Evolutionary conservation across 2,113 vertebrate species (phyloP), one percentile per base, ranked within the genome.

Genomic region (Esox niger): DNA sequence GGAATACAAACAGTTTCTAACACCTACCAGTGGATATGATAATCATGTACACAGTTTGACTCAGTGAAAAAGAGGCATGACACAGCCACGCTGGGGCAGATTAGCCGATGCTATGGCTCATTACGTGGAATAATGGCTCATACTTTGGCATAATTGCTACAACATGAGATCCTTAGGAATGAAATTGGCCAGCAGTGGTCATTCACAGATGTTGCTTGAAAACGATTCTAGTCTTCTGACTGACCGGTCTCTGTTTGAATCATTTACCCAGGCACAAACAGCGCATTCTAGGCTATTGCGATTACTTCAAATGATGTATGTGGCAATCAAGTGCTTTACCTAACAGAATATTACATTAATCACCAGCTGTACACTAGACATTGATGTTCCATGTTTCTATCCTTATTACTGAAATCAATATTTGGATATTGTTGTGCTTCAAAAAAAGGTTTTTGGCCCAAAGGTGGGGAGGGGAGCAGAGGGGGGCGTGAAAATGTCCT

Each of bases 101-200:
- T 70, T 27, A 68, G 30, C 66, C 54, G 60, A 73, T 38, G 54
- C 1, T n/a, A 11, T 63, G 21, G 32, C 21, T 20, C 46, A 47
- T 65, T 33, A 47, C 21, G 57, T 30, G 25, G 67, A 35, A 49
- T 57, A 65, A 66, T 49, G 23, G 71, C 68, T 59, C 2, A 63
- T 25, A 23, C 47, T 72, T 70, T 57, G 0, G 68, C 60, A 70
- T 25, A 27, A 49, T 71, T 64, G 49, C 55, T 67, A 26, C 59
- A 75, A 58, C 26, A 25, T 61, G 4, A 56, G 9, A n/a, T 65
- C 32, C 66, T 67, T 64, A 25, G 21, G 67, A 59, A 30, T 4
- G 11, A 3, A 6, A 68, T 55, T 25, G 35, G 11, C 20, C n/a
- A 47, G 21, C 20, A 59, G 9, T 25, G 55, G 23, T 9, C 23